Percentiles rank a stretch among this genome's conserved stretches.
Evolutionary conservation across 2,888 invertebrate species (phyloP).

Genomic region (Endotricha flammealis): DNA sequence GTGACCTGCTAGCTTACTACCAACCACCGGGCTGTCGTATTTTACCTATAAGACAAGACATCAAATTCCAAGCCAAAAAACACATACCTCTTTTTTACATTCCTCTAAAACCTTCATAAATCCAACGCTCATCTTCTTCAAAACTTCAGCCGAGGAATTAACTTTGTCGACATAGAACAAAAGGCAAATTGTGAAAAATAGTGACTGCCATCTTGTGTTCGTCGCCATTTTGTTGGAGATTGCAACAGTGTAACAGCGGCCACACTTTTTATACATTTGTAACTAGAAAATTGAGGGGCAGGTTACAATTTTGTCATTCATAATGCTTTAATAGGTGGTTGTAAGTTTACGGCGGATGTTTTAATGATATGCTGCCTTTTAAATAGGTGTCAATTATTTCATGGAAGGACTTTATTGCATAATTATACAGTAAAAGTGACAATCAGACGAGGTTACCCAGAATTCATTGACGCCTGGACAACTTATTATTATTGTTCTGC

Average conservation of each 20-base stretch:
- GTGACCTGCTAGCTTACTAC: no score
- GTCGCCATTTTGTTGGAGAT: constrained; percentile 29
- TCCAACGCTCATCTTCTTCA: constrained; percentile 46
- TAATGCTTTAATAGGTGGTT: constrained; percentile 2
- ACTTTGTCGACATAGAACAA: constrained; percentile 16
- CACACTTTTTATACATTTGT: constrained; percentile 9
- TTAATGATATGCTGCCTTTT: neutral
- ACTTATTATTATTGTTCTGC: no score
- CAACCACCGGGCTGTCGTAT: no score
- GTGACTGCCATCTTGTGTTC: constrained; percentile 31
- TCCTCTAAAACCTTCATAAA: constrained; percentile 43
- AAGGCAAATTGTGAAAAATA: constrained; percentile 19
- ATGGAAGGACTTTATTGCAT: constrained; percentile 1
- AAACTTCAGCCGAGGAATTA: constrained; percentile 43
- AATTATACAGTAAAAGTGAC: neutral
- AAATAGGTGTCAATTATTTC: constrained; percentile 1
- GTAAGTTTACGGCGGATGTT: neutral
- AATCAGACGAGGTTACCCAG: neutral
- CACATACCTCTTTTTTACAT: constrained; percentile 54
- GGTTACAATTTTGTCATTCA: neutral
- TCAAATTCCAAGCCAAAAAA: neutral
- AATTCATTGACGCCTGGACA: neutral
- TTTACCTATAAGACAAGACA: neutral
- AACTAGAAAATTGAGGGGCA: neutral
- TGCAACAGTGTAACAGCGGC: neutral